Evolutionary conservation across 2,888 invertebrate genomes (phyloP), one percentile per base, ranked within the genome.

Genomic region (Hirtodrosophila histrioides): DNA sequence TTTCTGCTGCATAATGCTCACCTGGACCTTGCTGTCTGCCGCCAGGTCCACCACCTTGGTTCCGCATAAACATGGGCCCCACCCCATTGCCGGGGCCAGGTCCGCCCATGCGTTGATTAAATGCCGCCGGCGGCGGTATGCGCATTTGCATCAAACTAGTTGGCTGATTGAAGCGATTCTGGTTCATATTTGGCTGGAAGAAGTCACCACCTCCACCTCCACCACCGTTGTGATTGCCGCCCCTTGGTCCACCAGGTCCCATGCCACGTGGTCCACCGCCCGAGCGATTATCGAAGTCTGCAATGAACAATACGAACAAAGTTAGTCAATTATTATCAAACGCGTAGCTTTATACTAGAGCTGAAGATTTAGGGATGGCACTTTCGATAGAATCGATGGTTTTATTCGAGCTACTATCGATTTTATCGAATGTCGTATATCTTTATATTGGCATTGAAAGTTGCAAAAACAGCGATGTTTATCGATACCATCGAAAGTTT

Each of bases 111-210:
- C 91, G 86, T 44, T 88, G 89, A 73, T 90, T 91, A 35, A 90
- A 91, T 6, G 89, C 67, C 33, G 80, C 84, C 11, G 90, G 90
- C 5, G 91, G 91, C 10, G 91, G 91, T 55, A 91, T 91, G 24
- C 90, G 90, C 90, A 91, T 90, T 58, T 91, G 91, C 88, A 91
- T 90, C 58, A 91, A 69, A 58, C 91, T 91, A 40, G 91, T 91
- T 31, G 91, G 91, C 64, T 91, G 90, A 70, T 89, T 90, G 45
- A 92, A 92, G 33, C 92, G 88, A 75, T 91, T 92, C 57, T 89
- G 90, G 40, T 86, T 88, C 86, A 90, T 87, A 56, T 91, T 92
- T 23, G 86, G 87, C 60, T 86, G 88, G 70, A 91, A 91, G 43
- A 91, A 91, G 31, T 84, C 87, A 23, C 31, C 27, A 27, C 80